A percentile compares a stretch with the other conserved stretches of the same genome.
Evolutionary conservation across 2,888 invertebrate species (phyloP).

Genomic region (Cremastinae sp.): DNA sequence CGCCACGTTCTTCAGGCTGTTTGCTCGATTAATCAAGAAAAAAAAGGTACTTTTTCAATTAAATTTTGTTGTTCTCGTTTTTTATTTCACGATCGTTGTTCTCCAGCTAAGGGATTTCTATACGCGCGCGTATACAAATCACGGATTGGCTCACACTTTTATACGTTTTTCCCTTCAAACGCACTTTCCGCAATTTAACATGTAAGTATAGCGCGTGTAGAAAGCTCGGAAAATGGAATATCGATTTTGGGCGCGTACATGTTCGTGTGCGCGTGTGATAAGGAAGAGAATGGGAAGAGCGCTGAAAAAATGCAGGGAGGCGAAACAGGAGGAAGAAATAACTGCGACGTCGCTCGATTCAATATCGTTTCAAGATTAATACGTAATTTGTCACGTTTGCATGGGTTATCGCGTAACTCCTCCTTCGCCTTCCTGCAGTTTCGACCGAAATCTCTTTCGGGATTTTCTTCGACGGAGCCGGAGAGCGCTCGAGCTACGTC

Average conservation of each 20-base stretch:
- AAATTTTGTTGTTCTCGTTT: no score
- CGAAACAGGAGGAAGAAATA: conserved; percentile 1
- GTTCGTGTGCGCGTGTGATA: not conserved
- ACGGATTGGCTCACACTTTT: no score
- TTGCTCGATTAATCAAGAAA: no score
- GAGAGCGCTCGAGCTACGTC: no score
- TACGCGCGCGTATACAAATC: no score
- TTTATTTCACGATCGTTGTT: no score
- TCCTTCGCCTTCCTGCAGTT: no score
- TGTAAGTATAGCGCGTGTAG: conserved; percentile 20
- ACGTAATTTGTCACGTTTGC: conserved; percentile 52
- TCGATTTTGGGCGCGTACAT: conserved; percentile 49
- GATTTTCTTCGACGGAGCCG: no score
- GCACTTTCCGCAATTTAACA: not conserved
- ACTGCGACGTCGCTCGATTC: not conserved
- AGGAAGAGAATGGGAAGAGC: not conserved
- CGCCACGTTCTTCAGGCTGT: no score
- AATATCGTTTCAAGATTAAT: conserved; percentile 56
- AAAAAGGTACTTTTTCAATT: no score
- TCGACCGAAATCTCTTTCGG: not conserved
- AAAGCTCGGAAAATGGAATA: conserved; percentile 55
- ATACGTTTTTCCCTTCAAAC: no score
- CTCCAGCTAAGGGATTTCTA: no score
- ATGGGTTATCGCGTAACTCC: conserved; percentile 7
- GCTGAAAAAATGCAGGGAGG: not conserved